phyloP scores from a whole-genome alignment of 1,140 invertebrate genomes.

The Hypothenemus hampei region DNA sequence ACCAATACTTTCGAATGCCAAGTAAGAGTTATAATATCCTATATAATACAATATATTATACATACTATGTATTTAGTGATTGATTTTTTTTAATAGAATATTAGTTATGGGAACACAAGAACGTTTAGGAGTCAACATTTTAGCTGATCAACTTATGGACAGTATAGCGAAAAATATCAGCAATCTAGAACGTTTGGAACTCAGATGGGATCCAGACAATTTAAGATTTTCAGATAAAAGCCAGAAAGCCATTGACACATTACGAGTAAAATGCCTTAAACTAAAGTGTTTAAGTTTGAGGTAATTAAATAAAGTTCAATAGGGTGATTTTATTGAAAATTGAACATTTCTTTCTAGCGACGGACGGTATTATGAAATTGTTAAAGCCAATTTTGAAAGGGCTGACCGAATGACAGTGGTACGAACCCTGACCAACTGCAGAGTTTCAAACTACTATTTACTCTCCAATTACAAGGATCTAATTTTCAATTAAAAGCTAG shows the following conservation, averaged over 20 bases:
- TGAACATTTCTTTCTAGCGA: slow-evolving; percentile 63
- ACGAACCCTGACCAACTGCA: slow-evolving; percentile 88
- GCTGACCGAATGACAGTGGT: slow-evolving; percentile 95
- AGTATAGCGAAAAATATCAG: slow-evolving; percentile 92
- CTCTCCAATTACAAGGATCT: slow-evolving; percentile 90
- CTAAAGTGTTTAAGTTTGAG: slow-evolving; percentile 77
- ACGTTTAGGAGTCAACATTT: slow-evolving; percentile 91
- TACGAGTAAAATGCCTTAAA: slow-evolving; percentile 84
- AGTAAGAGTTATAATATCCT: slow-evolving; percentile 55
- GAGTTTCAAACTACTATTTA: slow-evolving; percentile 86
- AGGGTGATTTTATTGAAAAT: background rate
- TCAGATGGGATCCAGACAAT: slow-evolving; percentile 98
- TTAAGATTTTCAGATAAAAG: slow-evolving; percentile 98
- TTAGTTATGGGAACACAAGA: slow-evolving; percentile 96
- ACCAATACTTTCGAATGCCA: slow-evolving; percentile 83
- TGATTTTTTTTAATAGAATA: slow-evolving; percentile 63
- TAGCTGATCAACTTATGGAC: slow-evolving; percentile 97
- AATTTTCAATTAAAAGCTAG: slow-evolving; percentile 71
- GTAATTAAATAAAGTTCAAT: slow-evolving; percentile 47
- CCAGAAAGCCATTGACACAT: slow-evolving; percentile 90
- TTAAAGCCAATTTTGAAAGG: slow-evolving; percentile 98
- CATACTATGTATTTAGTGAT: slow-evolving; percentile 1
- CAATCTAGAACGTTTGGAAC: slow-evolving; percentile 83
- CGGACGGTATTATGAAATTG: slow-evolving; percentile 98
- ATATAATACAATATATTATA: too few relatives aligned